phyloP scores from a whole-genome alignment of 2,888 invertebrate species.

The Ashinkailepas kermadecensis region DNA sequence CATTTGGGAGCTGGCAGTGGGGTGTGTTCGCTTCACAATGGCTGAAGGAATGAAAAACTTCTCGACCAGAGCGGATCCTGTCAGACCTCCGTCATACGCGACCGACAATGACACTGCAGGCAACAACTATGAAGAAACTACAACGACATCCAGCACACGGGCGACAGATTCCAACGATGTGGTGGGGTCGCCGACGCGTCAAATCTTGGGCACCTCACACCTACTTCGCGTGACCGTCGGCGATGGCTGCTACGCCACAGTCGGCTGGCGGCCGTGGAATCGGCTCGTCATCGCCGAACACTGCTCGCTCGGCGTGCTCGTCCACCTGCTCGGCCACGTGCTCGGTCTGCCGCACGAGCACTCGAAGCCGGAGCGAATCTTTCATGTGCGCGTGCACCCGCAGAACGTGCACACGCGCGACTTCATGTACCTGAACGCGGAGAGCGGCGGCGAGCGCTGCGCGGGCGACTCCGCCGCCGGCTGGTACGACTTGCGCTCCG shows the following conservation, averaged over 20 bases:
- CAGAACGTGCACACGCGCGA: not conserved
- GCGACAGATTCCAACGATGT: too few species aligned
- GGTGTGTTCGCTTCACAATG: not conserved
- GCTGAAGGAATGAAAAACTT: not conserved
- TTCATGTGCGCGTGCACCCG: not conserved
- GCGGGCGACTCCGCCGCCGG: not conserved
- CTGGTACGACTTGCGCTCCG: not conserved
- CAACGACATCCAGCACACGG: too few species aligned
- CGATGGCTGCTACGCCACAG: conserved; percentile 1
- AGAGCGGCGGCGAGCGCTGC: not conserved
- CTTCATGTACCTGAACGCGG: not conserved
- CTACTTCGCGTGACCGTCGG: not conserved
- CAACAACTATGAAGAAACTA: too few species aligned
- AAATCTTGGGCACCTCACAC: not conserved
- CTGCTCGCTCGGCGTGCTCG: conserved; percentile 14
- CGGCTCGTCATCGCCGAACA: not conserved
- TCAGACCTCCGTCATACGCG: too few species aligned
- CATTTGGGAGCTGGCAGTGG: not conserved
- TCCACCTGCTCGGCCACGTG: conserved; percentile 6
- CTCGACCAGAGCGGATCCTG: not conserved
- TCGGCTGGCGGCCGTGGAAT: not conserved
- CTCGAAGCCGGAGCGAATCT: not conserved
- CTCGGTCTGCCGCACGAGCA: conserved; percentile 16
- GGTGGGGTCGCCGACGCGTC: too few species aligned
- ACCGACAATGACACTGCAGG: too few species aligned